Conservation (phyloP, 2,113 vertebrate genomes). For the Cairina moschata region DNA sequence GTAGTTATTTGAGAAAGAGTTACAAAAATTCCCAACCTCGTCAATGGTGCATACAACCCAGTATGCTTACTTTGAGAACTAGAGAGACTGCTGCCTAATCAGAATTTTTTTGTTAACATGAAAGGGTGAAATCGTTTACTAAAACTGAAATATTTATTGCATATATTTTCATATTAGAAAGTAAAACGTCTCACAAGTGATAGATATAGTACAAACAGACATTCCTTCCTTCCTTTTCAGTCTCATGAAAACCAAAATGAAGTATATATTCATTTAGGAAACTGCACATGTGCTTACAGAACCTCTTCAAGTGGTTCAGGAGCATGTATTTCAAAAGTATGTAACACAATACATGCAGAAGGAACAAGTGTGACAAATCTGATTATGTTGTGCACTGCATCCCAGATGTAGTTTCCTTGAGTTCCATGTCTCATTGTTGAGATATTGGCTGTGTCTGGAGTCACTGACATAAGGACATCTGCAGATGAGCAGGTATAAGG, state of each 20-base stretch:
- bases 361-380: background rate
- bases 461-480: background rate
- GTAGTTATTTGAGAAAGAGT: background rate
- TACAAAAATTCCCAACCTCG: background rate
- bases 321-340: background rate
- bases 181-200: background rate
- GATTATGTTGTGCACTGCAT: background rate
- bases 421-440: fast-evolving
- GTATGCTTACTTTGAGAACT: background rate
- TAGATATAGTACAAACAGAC: background rate
- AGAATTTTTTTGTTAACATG: background rate
- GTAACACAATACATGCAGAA: background rate
- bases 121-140: background rate
- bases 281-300: background rate
- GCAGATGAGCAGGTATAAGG: background rate
- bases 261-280: background rate
- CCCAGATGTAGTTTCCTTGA: background rate
- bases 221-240: background rate
- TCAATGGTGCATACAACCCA: background rate
- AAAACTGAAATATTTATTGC: background rate
- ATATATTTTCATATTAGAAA: background rate
- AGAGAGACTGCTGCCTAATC: background rate
- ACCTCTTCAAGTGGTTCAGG: background rate
- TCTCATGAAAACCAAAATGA: background rate
- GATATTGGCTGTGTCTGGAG: background rate